phyloP scores from a whole-genome alignment of 2,888 invertebrate genomes.

The Megalurothrips usitatus region DNA sequence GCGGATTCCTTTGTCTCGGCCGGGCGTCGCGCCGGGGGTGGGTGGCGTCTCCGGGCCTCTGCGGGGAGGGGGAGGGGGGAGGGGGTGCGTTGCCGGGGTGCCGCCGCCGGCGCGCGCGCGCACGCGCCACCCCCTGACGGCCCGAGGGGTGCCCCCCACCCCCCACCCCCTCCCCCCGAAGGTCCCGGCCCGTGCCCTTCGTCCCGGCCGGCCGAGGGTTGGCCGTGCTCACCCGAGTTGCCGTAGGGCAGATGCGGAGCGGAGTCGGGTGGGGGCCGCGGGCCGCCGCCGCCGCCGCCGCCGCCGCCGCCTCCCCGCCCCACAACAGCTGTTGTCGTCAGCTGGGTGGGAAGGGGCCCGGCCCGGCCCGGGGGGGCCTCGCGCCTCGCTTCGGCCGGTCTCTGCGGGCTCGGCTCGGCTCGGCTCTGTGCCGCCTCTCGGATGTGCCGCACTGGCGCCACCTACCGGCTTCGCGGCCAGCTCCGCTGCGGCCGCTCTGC shows the following conservation, averaged over 20 bases:
- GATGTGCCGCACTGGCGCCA: constrained; percentile 11
- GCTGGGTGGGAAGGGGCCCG: not conserved
- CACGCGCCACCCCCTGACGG: not conserved
- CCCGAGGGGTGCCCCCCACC: not conserved
- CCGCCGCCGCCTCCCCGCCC: not conserved
- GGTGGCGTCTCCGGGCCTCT: not conserved
- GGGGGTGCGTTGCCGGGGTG: too few species aligned
- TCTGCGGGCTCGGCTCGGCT: not conserved
- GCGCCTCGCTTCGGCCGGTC: not conserved
- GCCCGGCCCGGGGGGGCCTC: not conserved
- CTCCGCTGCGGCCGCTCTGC: not conserved
- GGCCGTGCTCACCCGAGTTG: constrained; percentile 6
- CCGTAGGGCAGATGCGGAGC: not conserved
- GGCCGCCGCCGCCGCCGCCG: not conserved
- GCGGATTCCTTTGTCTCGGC: not conserved
- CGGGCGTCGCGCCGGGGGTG: not conserved
- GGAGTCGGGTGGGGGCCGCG: not conserved
- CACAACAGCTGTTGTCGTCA: constrained; percentile 21
- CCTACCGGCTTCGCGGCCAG: constrained; percentile 28
- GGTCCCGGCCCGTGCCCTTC: not conserved
- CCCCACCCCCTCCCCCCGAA: not conserved
- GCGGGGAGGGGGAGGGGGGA: too few species aligned
- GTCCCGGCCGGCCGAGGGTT: not conserved
- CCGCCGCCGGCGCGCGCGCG: not conserved
- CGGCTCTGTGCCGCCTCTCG: too few species aligned